A percentile compares a stretch with the other conserved stretches of the same genome.
Conservation (phyloP, 2,797 vertebrate genomes). For the Halcyon badia region DNA sequence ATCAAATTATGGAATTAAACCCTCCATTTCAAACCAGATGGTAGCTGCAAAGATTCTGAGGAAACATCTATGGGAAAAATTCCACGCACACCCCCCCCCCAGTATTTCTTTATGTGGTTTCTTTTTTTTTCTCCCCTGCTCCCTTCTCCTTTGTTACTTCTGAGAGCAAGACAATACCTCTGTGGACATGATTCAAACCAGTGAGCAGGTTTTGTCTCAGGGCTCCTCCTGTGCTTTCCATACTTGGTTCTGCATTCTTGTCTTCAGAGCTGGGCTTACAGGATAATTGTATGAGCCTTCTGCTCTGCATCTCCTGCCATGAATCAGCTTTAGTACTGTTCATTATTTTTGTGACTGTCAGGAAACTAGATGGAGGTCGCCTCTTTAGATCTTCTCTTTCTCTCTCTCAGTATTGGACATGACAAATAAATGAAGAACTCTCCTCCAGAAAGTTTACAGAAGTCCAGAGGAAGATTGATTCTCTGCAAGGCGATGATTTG, state of each 20-base stretch:
- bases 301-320: constrained; percentile 16
- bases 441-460: not conserved
- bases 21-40: not conserved
- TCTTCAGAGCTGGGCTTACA: not conserved
- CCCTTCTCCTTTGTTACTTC: not conserved
- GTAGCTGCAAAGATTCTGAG: not conserved
- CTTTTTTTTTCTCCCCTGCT: not conserved
- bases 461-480: not conserved
- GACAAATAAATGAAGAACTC: constrained; percentile 20
- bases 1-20: constrained; percentile 22
- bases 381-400: constrained; percentile 15
- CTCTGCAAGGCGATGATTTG: not conserved
- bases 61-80: not conserved
- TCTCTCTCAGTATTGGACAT: not conserved
- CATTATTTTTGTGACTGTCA: constrained; percentile 21
- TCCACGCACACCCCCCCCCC: too few species aligned
- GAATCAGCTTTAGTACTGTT: constrained; percentile 22
- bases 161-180: not conserved
- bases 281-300: not conserved
- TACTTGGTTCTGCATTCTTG: not conserved
- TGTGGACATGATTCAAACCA: not conserved
- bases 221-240: not conserved
- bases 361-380: not conserved
- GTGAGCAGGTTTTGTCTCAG: not conserved
- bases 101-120: not conserved